phyloP scores from a whole-genome alignment of 2,113 vertebrate species.

The Vulpes ferrilata region DNA sequence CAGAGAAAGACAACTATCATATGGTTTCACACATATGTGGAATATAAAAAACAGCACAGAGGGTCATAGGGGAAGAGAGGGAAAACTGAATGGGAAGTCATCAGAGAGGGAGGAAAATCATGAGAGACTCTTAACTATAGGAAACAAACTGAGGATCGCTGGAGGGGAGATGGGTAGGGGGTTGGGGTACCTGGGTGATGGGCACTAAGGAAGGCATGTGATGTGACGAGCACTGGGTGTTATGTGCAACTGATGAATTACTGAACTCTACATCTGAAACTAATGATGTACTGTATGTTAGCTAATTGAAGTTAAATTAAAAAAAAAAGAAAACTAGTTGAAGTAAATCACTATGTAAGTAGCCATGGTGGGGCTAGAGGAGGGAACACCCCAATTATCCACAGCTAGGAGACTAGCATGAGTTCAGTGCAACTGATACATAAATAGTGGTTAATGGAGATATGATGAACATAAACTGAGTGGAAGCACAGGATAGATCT shows the following conservation, averaged over 20 bases:
- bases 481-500: background rate
- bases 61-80: background rate
- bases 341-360: background rate
- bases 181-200: background rate
- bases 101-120: background rate
- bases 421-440: background rate
- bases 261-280: background rate
- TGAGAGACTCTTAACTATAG: background rate
- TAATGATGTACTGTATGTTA: background rate
- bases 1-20: background rate
- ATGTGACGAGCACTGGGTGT: background rate
- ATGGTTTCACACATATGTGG: background rate
- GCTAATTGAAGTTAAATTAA: background rate
- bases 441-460: background rate
- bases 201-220: background rate
- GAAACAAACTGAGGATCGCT: background rate
- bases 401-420: background rate
- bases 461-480: background rate
- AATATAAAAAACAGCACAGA: background rate
- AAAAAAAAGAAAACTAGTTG: background rate
- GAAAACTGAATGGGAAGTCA: background rate
- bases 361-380: background rate
- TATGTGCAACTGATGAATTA: background rate
- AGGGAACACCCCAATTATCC: background rate
- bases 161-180: background rate